These are phyloP conservation scores for Ganaspis brasiliensis DNA, from an alignment of 2,888 invertebrate species.

Conservation along the genomic window DNA sequence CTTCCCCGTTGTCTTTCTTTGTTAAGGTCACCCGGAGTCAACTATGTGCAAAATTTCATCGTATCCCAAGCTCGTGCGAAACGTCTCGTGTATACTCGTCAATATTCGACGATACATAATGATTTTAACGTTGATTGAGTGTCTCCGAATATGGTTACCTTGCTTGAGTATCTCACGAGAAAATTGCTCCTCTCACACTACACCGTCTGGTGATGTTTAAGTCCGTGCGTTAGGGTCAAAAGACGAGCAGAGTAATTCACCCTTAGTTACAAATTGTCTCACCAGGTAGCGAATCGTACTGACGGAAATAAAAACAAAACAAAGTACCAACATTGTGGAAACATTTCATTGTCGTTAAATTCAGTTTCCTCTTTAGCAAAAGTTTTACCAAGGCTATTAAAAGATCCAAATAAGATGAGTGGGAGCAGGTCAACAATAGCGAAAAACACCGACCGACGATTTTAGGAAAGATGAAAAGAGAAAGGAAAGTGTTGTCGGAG, in stretches of 20 bases:
- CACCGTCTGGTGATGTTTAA: conserved; percentile 21
- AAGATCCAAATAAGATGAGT: too few relatives aligned
- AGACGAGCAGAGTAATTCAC: not conserved
- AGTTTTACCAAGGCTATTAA: too few relatives aligned
- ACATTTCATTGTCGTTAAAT: too few relatives aligned
- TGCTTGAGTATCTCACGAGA: conserved; percentile 50
- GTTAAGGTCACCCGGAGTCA: conserved; percentile 48
- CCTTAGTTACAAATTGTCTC: too few relatives aligned
- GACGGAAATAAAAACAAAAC: too few relatives aligned
- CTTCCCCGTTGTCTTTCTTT: conserved; percentile 22
- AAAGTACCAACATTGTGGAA: too few relatives aligned
- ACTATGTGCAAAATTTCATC: conserved; percentile 59
- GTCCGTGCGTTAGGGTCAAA: too few relatives aligned
- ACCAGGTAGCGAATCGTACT: too few relatives aligned
- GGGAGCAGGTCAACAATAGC: too few relatives aligned
- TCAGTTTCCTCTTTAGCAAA: too few relatives aligned
- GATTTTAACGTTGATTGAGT: conserved; percentile 69
- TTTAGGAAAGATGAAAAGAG: conserved; percentile 15
- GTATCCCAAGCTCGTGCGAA: conserved; percentile 57
- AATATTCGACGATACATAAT: conserved; percentile 62
- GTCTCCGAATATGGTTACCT: conserved; percentile 65
- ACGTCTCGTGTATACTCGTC: conserved; percentile 49
- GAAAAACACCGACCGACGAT: too few relatives aligned
- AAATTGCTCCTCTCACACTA: conserved; percentile 54
- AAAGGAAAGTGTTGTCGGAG: not conserved